Conservation (phyloP, 2,888 invertebrate species). For the Cephus nigrinus region DNA sequence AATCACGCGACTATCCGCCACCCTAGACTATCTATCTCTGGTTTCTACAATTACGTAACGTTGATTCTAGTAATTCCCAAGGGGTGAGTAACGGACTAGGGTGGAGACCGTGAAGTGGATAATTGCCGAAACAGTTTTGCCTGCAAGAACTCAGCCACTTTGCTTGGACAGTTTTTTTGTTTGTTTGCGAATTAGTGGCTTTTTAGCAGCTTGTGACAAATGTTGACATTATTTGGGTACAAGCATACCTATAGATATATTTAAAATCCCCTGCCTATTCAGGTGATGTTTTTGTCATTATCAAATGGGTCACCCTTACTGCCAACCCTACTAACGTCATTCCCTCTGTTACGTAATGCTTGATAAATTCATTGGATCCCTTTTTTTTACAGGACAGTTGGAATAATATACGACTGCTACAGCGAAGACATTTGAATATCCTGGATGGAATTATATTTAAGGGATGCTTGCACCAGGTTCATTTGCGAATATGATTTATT, state of each 20-base stretch:
- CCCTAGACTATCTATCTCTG: neutral
- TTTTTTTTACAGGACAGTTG: neutral
- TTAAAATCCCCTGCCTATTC: neutral
- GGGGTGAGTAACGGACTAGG: neutral
- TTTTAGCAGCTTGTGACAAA: neutral
- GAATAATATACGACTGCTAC: no score
- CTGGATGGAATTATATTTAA: neutral
- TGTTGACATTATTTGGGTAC: neutral
- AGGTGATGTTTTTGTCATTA: neutral
- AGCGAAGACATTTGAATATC: neutral
- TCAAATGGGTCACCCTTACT: neutral
- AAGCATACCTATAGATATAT: neutral
- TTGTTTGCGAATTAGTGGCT: neutral
- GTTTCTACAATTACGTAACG: neutral
- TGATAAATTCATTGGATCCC: neutral
- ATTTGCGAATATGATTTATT: constrained; percentile 4
- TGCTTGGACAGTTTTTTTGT: neutral
- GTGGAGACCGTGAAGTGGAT: neutral
- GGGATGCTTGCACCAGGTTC: constrained; percentile 4
- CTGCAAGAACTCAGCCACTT: neutral
- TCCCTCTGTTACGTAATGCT: neutral
- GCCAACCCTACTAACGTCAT: neutral
- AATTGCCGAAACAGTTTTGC: constrained; percentile 1
- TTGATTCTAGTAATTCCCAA: neutral
- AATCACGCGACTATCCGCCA: constrained; percentile 1